Conservation (phyloP, 2,888 invertebrate genomes). For the Leptinotarsa tumamoca region DNA sequence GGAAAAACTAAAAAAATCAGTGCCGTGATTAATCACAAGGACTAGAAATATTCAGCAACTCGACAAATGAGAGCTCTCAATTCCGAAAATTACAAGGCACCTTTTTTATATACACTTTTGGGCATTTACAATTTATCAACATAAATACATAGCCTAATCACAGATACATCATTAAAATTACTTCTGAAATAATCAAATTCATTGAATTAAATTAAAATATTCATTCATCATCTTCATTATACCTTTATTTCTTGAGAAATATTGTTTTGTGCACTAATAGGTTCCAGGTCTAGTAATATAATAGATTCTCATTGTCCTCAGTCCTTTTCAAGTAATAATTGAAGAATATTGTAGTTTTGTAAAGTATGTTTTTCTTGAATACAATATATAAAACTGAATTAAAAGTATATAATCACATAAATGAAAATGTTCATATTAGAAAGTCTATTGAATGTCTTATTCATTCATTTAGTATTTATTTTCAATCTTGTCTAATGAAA, state of each 20-base stretch:
- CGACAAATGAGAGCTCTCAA: conserved; percentile 50
- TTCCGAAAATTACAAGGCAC: conserved; percentile 55
- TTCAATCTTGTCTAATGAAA: neutral
- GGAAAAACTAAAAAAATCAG: conserved; percentile 48
- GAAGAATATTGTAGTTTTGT: neutral
- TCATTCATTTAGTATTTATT: no score
- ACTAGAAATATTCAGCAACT: conserved; percentile 56
- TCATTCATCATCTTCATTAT: conserved; percentile 2
- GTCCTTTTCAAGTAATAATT: neutral
- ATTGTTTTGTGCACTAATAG: conserved; percentile 9
- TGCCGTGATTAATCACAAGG: conserved; percentile 54
- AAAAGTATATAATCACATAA: no score
- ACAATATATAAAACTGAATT: no score
- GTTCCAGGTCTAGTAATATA: neutral
- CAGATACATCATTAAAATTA: conserved; percentile 47
- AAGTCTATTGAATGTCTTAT: no score
- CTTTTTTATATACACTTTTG: conserved; percentile 48
- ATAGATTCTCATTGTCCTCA: neutral
- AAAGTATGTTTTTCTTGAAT: no score
- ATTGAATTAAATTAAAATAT: conserved; percentile 17
- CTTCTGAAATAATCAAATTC: conserved; percentile 18
- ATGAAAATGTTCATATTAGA: no score
- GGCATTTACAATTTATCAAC: conserved; percentile 49
- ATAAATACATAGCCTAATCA: conserved; percentile 54
- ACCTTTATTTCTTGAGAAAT: neutral